phyloP scores from a whole-genome alignment of 1,140 invertebrate genomes.

The Aradophagus sp. region DNA sequence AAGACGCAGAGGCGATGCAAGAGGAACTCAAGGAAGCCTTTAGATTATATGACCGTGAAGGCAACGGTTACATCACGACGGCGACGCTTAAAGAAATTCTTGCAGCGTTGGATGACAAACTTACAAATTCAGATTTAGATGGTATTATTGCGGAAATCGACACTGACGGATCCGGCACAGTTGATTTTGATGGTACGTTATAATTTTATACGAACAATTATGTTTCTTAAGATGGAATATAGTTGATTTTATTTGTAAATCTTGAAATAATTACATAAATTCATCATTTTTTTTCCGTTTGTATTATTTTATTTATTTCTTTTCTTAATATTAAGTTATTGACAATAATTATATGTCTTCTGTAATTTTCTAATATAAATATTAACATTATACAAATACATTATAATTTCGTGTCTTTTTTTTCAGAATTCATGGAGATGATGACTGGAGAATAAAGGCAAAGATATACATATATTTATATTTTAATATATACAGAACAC shows the following conservation, averaged over 20 bases:
- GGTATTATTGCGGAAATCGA: conserved; percentile 96
- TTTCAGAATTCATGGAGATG: conserved; percentile 89
- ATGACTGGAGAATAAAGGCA: conserved; percentile 84
- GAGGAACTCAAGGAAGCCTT: conserved; percentile 96
- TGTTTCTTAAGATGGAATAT: neutral
- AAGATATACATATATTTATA: too few species aligned
- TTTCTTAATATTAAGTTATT: too few species aligned
- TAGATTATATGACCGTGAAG: conserved; percentile 86
- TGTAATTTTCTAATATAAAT: neutral
- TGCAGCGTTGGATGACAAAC: conserved; percentile 91
- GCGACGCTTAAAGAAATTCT: conserved; percentile 92
- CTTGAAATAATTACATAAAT: neutral
- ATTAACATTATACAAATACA: conserved; percentile 4
- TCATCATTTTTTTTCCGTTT: too few species aligned
- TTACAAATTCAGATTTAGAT: conserved; percentile 87
- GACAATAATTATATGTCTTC: neutral
- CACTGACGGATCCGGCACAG: conserved; percentile 93
- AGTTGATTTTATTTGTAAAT: conserved; percentile 1
- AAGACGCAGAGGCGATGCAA: conserved; percentile 94
- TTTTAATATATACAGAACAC: too few species aligned
- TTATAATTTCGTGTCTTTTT: conserved; percentile 16
- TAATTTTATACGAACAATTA: conserved; percentile 36
- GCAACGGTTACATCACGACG: conserved; percentile 95
- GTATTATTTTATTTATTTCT: too few species aligned
- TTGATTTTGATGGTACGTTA: conserved; percentile 89